Evolutionary conservation across 2,888 invertebrate genomes (phyloP), one percentile per base, ranked within the genome.

Genomic region (Conchocele bisecta): DNA sequence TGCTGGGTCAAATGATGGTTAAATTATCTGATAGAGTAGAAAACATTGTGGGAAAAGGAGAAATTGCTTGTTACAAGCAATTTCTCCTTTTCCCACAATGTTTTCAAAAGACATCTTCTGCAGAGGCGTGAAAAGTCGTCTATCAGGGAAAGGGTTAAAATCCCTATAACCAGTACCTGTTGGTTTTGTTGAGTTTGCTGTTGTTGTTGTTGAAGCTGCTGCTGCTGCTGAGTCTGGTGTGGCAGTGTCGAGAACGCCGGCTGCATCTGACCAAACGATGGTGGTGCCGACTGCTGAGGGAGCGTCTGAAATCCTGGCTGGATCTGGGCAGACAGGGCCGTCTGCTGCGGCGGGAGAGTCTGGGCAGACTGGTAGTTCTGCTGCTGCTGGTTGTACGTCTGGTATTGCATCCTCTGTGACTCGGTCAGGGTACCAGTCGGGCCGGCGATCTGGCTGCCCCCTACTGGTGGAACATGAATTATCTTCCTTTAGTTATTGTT

Each of bases 321-420:
- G 54, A 29, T 28, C 22, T 44, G 44, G 6, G 31, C 6, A 17
- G 48, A 31, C 26, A 5, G 26, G 17, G 48, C 28, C 6, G 48
- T 48, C 28, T 48, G 48, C 29, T 48, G 48, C 11, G 48, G 48
- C 11, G 48, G 48, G 15, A 48, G 31, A 15, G 48, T 48, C 26
- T 48, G 26, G 6, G 48, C 31, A n/a, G n/a, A n/a, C 48, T 48
- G 48, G 13, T 48, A 48, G n/a, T n/a, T 54, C 33, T 59, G 68
- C 4, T 70, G 70, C 50, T 74, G 73, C 20, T 35, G 42, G 20
- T 56, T 59, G 28, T 50, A 42, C 33, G 63, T 76, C 39, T 73
- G 74, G 50, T 74, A 74, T 59, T 78, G 81, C 72, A 75, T 71
- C 58, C 72, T 75, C 13, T 81, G 75, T 9, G 78, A 68, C 61